Evolutionary conservation across 2,113 vertebrate species (phyloP).

Genomic region (Tapirus terrestris): DNA sequence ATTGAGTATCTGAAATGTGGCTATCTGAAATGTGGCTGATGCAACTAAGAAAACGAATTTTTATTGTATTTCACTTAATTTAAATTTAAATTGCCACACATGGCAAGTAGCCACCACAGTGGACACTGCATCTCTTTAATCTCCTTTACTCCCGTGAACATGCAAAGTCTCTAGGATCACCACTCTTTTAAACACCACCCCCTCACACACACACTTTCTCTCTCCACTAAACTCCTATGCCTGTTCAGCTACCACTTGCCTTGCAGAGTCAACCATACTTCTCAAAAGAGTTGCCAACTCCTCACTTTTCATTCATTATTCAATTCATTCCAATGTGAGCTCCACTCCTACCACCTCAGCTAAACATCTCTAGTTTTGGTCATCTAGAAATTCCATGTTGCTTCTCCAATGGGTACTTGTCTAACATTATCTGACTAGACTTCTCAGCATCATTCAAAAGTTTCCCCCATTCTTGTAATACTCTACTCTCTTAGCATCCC

Average conservation of each 20-base stretch:
- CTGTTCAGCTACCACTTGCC: neutral
- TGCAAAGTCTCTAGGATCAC: neutral
- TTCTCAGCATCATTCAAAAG: neutral
- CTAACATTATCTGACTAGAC: neutral
- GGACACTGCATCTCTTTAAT: neutral
- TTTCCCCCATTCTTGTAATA: neutral
- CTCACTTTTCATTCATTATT: neutral
- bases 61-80: neutral
- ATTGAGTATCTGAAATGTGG: neutral
- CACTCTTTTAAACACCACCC: neutral
- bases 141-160: neutral
- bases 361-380: neutral
- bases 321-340: neutral
- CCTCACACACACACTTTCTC: neutral
- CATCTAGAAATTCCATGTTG: neutral
- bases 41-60: neutral
- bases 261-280: neutral
- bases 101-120: neutral
- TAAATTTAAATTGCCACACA: neutral
- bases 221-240: neutral
- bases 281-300: neutral
- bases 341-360: neutral
- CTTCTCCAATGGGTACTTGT: neutral
- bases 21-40: neutral
- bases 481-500: neutral